phyloP scores from a whole-genome alignment of 2,888 invertebrate genomes.

The Ctena decussata region DNA sequence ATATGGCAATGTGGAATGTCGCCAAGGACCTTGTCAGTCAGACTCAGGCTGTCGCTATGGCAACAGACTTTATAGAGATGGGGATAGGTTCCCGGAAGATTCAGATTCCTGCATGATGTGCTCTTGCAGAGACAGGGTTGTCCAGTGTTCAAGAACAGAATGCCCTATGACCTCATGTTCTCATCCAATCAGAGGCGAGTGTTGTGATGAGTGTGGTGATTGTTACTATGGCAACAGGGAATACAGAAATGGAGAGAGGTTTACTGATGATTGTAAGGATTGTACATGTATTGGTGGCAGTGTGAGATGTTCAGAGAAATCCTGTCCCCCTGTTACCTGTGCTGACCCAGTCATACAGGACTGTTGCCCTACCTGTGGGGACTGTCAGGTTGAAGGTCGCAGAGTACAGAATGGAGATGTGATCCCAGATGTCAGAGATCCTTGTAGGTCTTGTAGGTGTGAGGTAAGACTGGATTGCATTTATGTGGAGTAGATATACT shows the following conservation, averaged over 20 bases:
- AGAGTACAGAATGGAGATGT: constrained; percentile 70
- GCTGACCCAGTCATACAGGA: constrained; percentile 59
- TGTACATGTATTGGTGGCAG: constrained; percentile 76
- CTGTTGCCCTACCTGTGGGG: constrained; percentile 76
- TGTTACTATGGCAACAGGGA: constrained; percentile 66
- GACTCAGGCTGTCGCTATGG: constrained; percentile 65
- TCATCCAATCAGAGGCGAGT: constrained; percentile 65
- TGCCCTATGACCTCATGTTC: constrained; percentile 71
- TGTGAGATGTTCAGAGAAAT: constrained; percentile 62
- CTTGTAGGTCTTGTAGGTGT: constrained; percentile 75
- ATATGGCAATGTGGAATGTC: constrained; percentile 72
- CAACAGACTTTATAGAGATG: constrained; percentile 59
- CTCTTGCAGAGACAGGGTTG: constrained; percentile 71
- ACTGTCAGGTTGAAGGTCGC: constrained; percentile 70
- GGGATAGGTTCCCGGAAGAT: constrained; percentile 57
- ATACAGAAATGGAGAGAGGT: constrained; percentile 63
- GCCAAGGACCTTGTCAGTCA: constrained; percentile 66
- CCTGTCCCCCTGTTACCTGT: constrained; percentile 71
- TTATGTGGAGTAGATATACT: too few relatives aligned
- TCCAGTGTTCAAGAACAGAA: constrained; percentile 60
- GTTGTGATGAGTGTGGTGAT: constrained; percentile 73
- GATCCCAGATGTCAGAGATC: constrained; percentile 66
- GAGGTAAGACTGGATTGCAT: constrained; percentile 51
- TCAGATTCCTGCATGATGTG: constrained; percentile 66
- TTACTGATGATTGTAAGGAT: constrained; percentile 60